Percentiles rank a stretch among this genome's conserved stretches.
Evolutionary conservation across 1,140 invertebrate genomes (phyloP).

Genomic region (Saxidomus purpurata): DNA sequence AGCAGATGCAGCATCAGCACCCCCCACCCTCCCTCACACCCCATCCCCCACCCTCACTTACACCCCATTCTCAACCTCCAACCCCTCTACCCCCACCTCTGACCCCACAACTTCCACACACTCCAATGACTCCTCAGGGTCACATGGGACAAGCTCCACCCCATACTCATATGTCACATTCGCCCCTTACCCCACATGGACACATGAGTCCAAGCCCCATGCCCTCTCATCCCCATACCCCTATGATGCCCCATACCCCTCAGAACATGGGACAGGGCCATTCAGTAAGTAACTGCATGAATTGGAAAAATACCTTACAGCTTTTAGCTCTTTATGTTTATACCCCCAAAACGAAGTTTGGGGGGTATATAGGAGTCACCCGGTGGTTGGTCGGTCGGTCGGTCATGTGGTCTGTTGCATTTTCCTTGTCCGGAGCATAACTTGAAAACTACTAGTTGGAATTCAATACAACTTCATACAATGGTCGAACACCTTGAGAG

Average conservation of each 20-base stretch:
- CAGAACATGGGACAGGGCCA: constrained; percentile 45
- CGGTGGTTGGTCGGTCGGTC: no score
- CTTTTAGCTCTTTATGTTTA: no score
- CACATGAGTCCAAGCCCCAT: constrained; percentile 35
- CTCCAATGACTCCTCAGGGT: constrained; percentile 60
- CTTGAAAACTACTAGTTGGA: no score
- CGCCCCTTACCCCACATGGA: constrained; percentile 50
- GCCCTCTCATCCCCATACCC: constrained; percentile 39
- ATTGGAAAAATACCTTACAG: no score
- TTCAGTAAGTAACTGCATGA: constrained; percentile 45
- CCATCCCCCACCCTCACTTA: constrained; percentile 32
- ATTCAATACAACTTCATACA: no score
- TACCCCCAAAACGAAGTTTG: no score
- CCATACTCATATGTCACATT: constrained; percentile 6
- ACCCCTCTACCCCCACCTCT: constrained; percentile 58
- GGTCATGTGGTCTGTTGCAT: no score
- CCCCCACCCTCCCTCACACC: constrained; percentile 1
- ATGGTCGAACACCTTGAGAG: no score
- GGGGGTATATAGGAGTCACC: no score
- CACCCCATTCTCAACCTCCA: constrained; percentile 42
- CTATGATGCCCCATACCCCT: constrained; percentile 50
- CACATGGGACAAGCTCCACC: constrained; percentile 46
- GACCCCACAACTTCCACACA: constrained; percentile 53
- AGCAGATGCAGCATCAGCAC: constrained; percentile 42
- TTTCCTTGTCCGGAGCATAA: no score